Evolutionary conservation across 2,113 vertebrate genomes (phyloP).

Genomic region (Poeciliopsis retropinna): DNA sequence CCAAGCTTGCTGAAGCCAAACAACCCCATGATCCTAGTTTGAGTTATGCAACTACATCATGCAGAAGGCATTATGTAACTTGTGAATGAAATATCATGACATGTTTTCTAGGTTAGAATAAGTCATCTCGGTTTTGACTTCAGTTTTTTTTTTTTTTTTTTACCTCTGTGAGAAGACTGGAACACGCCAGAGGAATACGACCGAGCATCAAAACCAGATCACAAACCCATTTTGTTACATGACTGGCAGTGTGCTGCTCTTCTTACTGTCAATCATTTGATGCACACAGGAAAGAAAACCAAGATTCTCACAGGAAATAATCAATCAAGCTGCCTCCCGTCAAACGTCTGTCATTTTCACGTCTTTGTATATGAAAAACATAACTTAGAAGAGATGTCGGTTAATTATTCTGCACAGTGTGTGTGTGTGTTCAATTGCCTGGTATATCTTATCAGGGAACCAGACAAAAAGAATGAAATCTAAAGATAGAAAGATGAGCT

Average conservation of each 20-base stretch:
- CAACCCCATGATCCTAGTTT: background rate
- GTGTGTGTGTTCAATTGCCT: conserved; percentile 13
- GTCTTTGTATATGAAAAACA: conserved; percentile 26
- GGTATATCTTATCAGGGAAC: conserved; percentile 3
- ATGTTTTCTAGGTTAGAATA: background rate
- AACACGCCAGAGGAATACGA: background rate
- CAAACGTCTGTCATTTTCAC: conserved; percentile 34
- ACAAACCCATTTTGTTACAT: background rate
- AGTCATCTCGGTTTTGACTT: background rate
- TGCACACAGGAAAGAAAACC: conserved; percentile 19
- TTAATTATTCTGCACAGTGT: conserved; percentile 27
- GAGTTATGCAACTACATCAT: background rate
- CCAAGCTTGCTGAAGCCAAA: background rate
- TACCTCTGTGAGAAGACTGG: too few species aligned
- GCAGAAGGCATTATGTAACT: background rate
- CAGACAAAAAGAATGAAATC: background rate
- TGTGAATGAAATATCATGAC: background rate
- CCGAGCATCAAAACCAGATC: background rate
- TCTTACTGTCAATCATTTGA: conserved; percentile 44
- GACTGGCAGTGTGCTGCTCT: conserved; percentile 3
- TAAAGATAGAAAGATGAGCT: conserved; percentile 24
- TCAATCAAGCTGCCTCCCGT: conserved; percentile 45
- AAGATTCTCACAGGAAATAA: conserved; percentile 44
- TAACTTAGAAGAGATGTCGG: conserved; percentile 10
- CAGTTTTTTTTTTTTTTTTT: background rate